phyloP scores from a whole-genome alignment of 2,113 vertebrate genomes.

The Polypterus senegalus region DNA sequence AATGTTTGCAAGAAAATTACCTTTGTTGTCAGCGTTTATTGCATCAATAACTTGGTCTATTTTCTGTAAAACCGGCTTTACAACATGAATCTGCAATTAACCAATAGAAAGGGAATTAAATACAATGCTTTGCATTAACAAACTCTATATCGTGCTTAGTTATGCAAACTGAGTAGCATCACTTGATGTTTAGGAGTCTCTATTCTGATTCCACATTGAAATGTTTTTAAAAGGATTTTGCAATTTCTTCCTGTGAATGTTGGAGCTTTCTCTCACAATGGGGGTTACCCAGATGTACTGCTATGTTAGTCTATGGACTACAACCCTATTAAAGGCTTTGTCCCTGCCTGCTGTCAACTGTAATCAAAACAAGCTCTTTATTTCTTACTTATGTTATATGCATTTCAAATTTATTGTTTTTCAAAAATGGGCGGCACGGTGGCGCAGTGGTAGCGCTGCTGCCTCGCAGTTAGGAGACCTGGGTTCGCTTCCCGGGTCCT shows the following conservation, averaged over 20 bases:
- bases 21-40: constrained; percentile 47
- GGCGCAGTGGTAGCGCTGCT: too few species aligned
- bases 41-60: constrained; percentile 68
- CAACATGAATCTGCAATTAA: constrained; percentile 73
- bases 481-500: too few species aligned
- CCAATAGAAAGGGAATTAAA: neutral
- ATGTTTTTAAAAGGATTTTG: neutral
- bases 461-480: too few species aligned
- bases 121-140: neutral
- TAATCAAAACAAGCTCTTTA: too few species aligned
- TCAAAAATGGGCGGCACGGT: too few species aligned
- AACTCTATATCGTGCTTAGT: neutral
- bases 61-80: constrained; percentile 81
- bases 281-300: too few species aligned
- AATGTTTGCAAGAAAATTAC: constrained; percentile 30
- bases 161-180: neutral
- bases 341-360: too few species aligned
- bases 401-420: too few species aligned
- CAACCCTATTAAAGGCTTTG: too few species aligned
- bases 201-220: neutral
- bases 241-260: neutral
- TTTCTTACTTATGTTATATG: too few species aligned
- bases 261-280: too few species aligned
- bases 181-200: neutral
- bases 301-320: too few species aligned